These are phyloP conservation scores for Puntigrus tetrazona DNA, from an alignment of 2,113 vertebrate species.

Conservation along the genomic window DNA sequence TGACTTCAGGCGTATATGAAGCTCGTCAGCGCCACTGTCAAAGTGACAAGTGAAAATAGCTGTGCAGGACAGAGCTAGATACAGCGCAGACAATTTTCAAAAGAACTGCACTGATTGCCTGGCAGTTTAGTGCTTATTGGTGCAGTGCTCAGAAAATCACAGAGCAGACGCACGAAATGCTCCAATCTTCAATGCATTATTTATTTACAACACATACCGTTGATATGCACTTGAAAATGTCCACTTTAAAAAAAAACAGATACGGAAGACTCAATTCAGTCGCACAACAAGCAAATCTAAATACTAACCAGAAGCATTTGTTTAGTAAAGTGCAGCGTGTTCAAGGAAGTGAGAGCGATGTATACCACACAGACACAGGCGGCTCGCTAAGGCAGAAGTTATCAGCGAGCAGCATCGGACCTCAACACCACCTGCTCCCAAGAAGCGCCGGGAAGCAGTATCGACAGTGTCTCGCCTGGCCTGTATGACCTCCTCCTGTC, in stretches of 20 bases:
- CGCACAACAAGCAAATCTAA: conserved; percentile 1
- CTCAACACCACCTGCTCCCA: conserved; percentile 35
- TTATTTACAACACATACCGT: conserved; percentile 6
- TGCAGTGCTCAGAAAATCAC: conserved; percentile 9
- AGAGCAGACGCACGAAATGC: neutral
- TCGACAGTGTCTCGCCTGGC: conserved; percentile 2
- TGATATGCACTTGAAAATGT: neutral
- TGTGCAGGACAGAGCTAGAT: conserved; percentile 16
- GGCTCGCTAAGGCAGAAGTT: neutral
- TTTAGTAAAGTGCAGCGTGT: neutral
- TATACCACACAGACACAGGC: neutral
- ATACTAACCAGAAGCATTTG: neutral
- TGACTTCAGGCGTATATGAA: conserved; percentile 18
- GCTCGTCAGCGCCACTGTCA: conserved; percentile 13
- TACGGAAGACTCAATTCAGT: neutral
- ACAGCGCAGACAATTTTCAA: conserved; percentile 24
- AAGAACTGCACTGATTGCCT: conserved; percentile 31
- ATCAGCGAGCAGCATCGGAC: conserved; percentile 29
- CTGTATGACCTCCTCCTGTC: conserved; percentile 7
- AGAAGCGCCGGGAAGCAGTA: neutral
- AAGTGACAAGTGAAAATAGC: conserved; percentile 32
- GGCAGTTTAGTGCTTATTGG: conserved; percentile 28
- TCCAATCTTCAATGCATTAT: conserved; percentile 22
- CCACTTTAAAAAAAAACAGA: neutral
- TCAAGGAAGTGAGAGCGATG: neutral